A percentile compares a stretch with the other conserved stretches of the same genome.
phyloP scores from a whole-genome alignment of 2,797 vertebrate genomes.

The Erethizon dorsatum region DNA sequence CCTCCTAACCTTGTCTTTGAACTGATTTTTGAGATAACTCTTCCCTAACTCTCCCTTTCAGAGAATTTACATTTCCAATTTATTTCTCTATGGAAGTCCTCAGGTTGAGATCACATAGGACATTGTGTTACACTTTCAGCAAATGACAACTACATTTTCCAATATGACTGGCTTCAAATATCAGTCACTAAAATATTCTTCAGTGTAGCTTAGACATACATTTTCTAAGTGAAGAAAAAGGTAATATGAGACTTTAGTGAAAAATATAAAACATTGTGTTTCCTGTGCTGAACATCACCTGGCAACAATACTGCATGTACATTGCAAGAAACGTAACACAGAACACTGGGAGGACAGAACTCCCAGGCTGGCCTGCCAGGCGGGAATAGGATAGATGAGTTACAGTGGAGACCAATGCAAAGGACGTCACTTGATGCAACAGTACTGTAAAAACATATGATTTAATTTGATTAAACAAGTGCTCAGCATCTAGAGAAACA shows the following conservation, averaged over 20 bases:
- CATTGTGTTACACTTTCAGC: neutral
- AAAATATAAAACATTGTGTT: neutral
- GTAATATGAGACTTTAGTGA: neutral
- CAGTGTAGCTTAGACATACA: neutral
- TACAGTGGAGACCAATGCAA: neutral
- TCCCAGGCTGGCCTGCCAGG: neutral
- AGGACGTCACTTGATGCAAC: neutral
- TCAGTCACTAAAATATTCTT: neutral
- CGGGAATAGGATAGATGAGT: neutral
- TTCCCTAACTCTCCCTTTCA: neutral
- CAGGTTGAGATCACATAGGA: neutral
- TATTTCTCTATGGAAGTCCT: conserved; percentile 42
- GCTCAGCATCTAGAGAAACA: neutral
- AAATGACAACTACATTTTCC: conserved; percentile 43
- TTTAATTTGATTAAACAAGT: neutral
- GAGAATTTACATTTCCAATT: conserved; percentile 49
- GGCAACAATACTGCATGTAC: neutral
- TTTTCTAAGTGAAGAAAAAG: conserved; percentile 18
- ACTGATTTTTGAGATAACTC: neutral
- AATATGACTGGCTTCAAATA: neutral
- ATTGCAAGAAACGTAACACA: neutral
- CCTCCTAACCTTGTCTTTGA: neutral
- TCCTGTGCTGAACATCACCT: neutral
- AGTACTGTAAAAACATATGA: neutral
- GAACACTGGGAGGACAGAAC: neutral